These are phyloP conservation scores for Propithecus coquereli DNA, from an alignment of 2,113 vertebrate genomes.

Conservation along the genomic window DNA sequence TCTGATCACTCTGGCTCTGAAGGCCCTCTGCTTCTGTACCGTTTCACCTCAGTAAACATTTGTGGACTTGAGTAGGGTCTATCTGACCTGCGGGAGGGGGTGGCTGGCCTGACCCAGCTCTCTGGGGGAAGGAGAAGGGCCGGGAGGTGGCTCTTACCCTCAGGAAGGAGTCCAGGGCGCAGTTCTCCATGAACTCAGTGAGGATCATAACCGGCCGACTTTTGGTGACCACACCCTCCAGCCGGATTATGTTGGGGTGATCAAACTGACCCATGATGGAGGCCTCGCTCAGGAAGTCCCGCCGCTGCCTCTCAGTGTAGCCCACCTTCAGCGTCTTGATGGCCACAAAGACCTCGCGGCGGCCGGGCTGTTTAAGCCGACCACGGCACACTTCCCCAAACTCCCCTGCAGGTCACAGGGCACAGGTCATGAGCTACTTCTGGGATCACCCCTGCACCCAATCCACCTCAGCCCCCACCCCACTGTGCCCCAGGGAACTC, in stretches of 20 bases:
- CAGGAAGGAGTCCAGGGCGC: conserved; percentile 96
- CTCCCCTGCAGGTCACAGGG: conserved; percentile 86
- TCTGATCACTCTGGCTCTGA: background rate
- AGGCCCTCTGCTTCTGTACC: background rate
- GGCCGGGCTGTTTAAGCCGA: conserved; percentile 94
- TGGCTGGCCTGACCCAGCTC: background rate
- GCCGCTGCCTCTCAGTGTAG: conserved; percentile 95
- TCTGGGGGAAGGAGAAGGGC: background rate
- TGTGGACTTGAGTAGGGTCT: background rate
- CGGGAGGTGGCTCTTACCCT: conserved; percentile 84
- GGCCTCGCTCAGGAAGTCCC: conserved; percentile 97
- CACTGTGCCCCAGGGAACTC: conserved; percentile 76
- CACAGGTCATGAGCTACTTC: background rate
- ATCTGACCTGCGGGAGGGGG: background rate
- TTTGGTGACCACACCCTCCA: conserved; percentile 98
- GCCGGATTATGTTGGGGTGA: conserved; percentile 97
- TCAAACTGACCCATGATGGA: conserved; percentile 99
- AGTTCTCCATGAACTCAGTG: conserved; percentile 99
- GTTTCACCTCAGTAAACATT: background rate
- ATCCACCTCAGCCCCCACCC: no score
- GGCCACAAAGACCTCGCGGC: conserved; percentile 96
- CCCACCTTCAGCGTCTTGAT: conserved; percentile 99
- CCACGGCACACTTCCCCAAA: conserved; percentile 98
- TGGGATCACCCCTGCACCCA: background rate
- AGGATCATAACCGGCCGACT: conserved; percentile 99